Evolutionary conservation across 2,888 invertebrate genomes (phyloP).

Genomic region (Chrysolina americana): DNA sequence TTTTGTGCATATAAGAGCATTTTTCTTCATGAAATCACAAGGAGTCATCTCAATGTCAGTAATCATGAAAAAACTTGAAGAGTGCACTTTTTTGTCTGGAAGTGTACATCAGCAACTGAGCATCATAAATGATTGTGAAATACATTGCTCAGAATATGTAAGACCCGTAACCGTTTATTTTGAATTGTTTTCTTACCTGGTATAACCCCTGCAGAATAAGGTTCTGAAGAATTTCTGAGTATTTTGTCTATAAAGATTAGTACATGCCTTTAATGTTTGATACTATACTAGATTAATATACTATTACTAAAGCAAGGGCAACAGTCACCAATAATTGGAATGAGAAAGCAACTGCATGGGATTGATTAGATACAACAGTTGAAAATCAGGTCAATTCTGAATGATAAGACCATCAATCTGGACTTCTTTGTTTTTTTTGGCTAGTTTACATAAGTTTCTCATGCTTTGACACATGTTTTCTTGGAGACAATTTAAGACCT

Average conservation of each 20-base stretch:
- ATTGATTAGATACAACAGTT: no score
- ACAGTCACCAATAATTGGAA: background rate
- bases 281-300: slow-evolving; percentile 14
- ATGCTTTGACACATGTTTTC: no score
- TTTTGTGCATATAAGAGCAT: no score
- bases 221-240: slow-evolving; percentile 49
- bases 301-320: background rate
- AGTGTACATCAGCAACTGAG: background rate
- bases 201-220: slow-evolving; percentile 49
- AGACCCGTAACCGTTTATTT: slow-evolving; percentile 30
- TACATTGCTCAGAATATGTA: slow-evolving; percentile 8
- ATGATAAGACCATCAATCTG: no score
- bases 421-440: no score
- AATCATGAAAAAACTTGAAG: no score
- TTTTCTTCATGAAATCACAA: no score
- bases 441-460: no score
- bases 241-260: slow-evolving; percentile 51
- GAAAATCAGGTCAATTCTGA: no score
- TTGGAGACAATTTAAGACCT: no score
- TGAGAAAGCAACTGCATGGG: no score
- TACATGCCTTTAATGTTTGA: slow-evolving; percentile 44
- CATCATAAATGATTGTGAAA: background rate
- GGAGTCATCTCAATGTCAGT: no score
- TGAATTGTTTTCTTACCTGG: slow-evolving; percentile 43
- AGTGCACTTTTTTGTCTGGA: background rate